Conservation (phyloP, 1,140 invertebrate genomes). For the Drosophila pseudoobscura region DNA sequence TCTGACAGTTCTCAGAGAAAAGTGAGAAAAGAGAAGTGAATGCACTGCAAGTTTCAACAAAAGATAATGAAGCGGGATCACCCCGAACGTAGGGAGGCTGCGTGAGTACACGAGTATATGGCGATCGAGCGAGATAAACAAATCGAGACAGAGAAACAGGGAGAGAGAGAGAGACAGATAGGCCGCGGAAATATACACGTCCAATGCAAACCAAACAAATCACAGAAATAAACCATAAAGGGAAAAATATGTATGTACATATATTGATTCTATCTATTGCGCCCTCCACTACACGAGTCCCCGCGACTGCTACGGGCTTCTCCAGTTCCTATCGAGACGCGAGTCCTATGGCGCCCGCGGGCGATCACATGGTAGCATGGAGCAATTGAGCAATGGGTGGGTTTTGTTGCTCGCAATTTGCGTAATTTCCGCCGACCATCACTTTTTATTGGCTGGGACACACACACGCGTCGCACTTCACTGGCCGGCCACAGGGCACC, state of each 20-base stretch:
- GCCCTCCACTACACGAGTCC: too few relatives aligned
- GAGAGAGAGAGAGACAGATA: neutral
- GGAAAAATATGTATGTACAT: constrained; percentile 13
- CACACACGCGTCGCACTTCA: constrained; percentile 1
- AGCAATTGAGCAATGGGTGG: too few relatives aligned
- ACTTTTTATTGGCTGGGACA: neutral
- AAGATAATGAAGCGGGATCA: too few relatives aligned
- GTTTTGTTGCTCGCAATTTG: neutral
- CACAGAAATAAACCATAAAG: constrained; percentile 73
- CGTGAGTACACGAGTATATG: too few relatives aligned
- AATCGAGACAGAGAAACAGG: neutral
- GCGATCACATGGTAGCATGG: constrained; percentile 40
- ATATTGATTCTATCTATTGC: too few relatives aligned
- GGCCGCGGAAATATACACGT: constrained; percentile 28
- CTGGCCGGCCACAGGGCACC: constrained; percentile 14
- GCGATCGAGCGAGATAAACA: too few relatives aligned
- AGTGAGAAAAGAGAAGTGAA: too few relatives aligned
- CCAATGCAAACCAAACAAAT: constrained; percentile 75
- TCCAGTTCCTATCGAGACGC: constrained; percentile 3
- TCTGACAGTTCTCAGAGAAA: too few relatives aligned
- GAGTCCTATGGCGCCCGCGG: constrained; percentile 31
- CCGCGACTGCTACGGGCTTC: neutral
- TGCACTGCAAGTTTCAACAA: too few relatives aligned
- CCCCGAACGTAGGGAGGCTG: too few relatives aligned
- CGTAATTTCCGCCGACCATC: constrained; percentile 5